These are phyloP conservation scores for Oriolus oriolus DNA, from an alignment of 2,113 vertebrate genomes.

Conservation along the genomic window DNA sequence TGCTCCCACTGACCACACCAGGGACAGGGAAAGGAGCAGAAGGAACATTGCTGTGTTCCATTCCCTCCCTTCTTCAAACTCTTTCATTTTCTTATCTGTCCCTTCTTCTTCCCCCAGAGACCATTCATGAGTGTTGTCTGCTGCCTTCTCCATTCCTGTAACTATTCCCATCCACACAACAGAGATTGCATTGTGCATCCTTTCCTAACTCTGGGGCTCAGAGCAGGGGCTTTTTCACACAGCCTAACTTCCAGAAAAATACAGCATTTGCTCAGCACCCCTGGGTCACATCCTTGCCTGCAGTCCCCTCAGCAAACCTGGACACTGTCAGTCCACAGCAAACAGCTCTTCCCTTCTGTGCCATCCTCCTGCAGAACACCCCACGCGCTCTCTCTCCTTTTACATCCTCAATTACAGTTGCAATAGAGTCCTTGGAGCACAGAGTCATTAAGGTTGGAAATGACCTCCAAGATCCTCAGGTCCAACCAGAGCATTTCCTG, in stretches of 20 bases:
- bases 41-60: too few relatives aligned
- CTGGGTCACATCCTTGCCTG: neutral
- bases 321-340: neutral
- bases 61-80: neutral
- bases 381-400: neutral
- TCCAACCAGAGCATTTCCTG: neutral
- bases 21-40: neutral
- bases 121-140: neutral
- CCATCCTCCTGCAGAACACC: neutral
- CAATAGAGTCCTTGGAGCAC: fast-evolving
- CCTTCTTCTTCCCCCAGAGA: neutral
- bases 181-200: neutral
- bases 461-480: neutral
- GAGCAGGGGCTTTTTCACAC: neutral
- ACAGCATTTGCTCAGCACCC: neutral
- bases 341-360: neutral
- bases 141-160: neutral
- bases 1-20: neutral
- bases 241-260: fast-evolving
- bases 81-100: neutral
- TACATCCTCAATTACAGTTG: neutral
- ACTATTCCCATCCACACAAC: neutral
- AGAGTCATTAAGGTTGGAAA: neutral
- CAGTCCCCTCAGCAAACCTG: neutral
- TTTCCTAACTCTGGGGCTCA: neutral